Evolutionary conservation across 2,797 vertebrate genomes (phyloP), one percentile per base, ranked within the genome.

Genomic region (Odontamblyopus lacepedii): DNA sequence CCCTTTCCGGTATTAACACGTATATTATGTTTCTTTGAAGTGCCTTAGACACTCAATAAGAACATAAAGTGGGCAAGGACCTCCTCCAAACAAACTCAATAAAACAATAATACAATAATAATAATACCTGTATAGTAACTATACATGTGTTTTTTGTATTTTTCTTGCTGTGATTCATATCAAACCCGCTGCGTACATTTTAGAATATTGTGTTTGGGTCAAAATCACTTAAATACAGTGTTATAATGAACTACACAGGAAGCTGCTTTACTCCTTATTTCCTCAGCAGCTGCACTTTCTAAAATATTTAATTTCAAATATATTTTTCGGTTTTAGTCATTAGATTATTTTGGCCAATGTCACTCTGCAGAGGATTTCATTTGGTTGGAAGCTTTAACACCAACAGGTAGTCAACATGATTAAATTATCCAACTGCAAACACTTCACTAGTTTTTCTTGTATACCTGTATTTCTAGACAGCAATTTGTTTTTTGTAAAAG

Each of bases 21-120:
- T 74, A 87, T 93, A 92, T 92, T 35, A 94, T 91, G 93, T 95
- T 95, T 96, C 94, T 92, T 92, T 89, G 93, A 93, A 96, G 97
- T 97, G 97, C 96, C 97, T 98, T 97, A 95, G 96, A 96, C 95
- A 97, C 96, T 96, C 94, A 94, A 86, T 93, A 95, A 95, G 96
- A 96, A 95, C 91, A 94, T 94, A 88, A 27, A 91, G 87, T 35
- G 62, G 87, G 86, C 73, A 72, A 80, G 6, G 69, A 76, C 71
- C 77, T 72, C 55, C 73, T 72, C 74, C 63, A 76, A 67, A 89
- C 85, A 50, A 77, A 78, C 72, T 62, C 50, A 82, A 78, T 38
- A 44, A 38, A 83, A 60, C 27, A 83, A 26, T 12, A 57, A 57
- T 57, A 26, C 4, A 9, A 55, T 57, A 26, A 57, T 13, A 26